A percentile compares a stretch with the other conserved stretches of the same genome.
Evolutionary conservation across 2,797 vertebrate species (phyloP).

Genomic region (Bradypodion ventrale): DNA sequence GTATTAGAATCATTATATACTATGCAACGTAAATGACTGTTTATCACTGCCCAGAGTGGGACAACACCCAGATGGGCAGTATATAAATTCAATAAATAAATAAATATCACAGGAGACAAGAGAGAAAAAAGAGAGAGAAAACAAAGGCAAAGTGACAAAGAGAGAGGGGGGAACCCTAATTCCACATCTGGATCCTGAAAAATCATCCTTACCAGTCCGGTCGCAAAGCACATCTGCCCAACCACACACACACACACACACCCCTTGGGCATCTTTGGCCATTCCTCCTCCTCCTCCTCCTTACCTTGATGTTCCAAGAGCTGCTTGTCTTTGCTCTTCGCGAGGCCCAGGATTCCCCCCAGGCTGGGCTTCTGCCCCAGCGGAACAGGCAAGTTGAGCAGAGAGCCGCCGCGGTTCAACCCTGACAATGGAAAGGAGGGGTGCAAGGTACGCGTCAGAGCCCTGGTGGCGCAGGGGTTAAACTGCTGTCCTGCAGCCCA

Average conservation of each 20-base stretch:
- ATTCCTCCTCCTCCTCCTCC: neutral
- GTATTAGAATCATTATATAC: neutral
- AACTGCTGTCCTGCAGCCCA: too few species aligned
- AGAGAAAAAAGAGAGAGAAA: neutral
- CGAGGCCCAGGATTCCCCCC: constrained; percentile 77
- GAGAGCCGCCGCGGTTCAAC: constrained; percentile 88
- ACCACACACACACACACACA: too few species aligned
- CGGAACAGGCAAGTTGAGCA: constrained; percentile 82
- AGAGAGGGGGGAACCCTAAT: too few species aligned
- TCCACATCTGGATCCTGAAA: neutral
- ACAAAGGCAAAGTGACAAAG: too few species aligned
- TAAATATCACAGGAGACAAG: too few species aligned
- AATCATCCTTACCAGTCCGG: neutral
- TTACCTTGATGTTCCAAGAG: constrained; percentile 84
- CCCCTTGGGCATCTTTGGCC: too few species aligned
- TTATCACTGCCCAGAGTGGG: too few species aligned
- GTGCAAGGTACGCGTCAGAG: too few species aligned
- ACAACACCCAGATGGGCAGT: too few species aligned
- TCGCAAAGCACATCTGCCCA: neutral
- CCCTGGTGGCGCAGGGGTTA: too few species aligned
- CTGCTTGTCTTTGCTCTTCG: constrained; percentile 87
- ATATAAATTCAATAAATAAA: too few species aligned
- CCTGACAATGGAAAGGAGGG: constrained; percentile 39
- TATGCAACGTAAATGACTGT: too few species aligned
- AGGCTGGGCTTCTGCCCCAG: constrained; percentile 81